These are phyloP conservation scores for Halotydeus destructor DNA, from an alignment of 1,140 invertebrate species.

Conservation along the genomic window DNA sequence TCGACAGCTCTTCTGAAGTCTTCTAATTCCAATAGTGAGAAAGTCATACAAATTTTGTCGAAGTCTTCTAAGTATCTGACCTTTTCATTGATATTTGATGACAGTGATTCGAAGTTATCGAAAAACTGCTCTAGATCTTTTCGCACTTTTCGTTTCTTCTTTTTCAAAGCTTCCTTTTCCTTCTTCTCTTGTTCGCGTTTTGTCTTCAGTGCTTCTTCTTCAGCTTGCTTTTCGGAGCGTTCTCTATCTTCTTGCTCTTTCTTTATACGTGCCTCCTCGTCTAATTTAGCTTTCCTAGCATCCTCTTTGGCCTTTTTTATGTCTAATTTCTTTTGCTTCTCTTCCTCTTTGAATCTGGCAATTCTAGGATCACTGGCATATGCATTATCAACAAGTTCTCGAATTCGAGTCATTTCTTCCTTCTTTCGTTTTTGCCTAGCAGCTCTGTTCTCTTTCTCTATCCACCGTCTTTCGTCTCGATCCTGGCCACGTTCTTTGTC, in stretches of 20 bases:
- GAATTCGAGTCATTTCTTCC: conserved; percentile 78
- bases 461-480: conserved; percentile 5
- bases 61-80: conserved; percentile 65
- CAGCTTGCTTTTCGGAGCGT: neutral
- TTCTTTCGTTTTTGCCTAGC: conserved; percentile 77
- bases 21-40: conserved; percentile 28
- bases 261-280: conserved; percentile 48
- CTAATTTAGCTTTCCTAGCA: conserved; percentile 53
- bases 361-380: conserved; percentile 86
- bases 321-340: conserved; percentile 71
- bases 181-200: conserved; percentile 7
- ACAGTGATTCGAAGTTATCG: conserved; percentile 59
- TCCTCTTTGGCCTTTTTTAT: conserved; percentile 74
- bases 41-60: conserved; percentile 66
- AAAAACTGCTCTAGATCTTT: conserved; percentile 61
- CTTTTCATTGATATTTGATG: conserved; percentile 43
- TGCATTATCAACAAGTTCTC: conserved; percentile 70
- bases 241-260: conserved; percentile 3
- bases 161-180: conserved; percentile 28
- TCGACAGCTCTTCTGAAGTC: conserved; percentile 25
- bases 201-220: conserved; percentile 1
- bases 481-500: conserved; percentile 73
- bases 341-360: conserved; percentile 70
- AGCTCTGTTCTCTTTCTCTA: conserved; percentile 28
- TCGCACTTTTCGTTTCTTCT: conserved; percentile 61